A percentile compares a stretch with the other conserved stretches of the same genome.
Evolutionary conservation across 2,113 vertebrate species (phyloP).

Genomic region (Calidris pugnax): DNA sequence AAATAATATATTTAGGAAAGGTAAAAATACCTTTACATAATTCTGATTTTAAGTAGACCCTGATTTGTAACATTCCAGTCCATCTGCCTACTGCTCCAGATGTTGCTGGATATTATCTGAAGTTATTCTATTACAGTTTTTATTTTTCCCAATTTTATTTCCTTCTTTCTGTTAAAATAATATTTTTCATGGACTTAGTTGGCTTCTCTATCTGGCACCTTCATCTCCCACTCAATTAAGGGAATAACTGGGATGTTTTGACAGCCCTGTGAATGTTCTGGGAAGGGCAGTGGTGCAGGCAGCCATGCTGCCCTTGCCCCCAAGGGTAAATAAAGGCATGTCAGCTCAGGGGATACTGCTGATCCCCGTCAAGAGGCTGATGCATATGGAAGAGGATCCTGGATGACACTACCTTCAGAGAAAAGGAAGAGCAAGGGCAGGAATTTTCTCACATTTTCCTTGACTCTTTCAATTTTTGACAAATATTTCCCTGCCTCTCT

Average conservation of each 20-base stretch:
- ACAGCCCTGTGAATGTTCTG: not conserved
- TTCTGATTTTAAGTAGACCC: not conserved
- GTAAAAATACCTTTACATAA: not conserved
- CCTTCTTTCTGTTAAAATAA: not conserved
- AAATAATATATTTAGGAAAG: not conserved
- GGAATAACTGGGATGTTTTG: not conserved
- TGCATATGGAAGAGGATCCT: not conserved
- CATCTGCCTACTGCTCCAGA: not conserved
- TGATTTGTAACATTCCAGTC: not conserved
- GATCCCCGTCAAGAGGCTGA: not conserved
- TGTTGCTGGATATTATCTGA: not conserved
- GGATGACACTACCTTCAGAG: not conserved
- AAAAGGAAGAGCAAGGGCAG: not conserved
- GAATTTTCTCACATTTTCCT: not conserved
- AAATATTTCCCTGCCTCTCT: not conserved
- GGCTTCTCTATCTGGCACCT: not conserved
- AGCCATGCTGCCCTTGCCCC: not conserved
- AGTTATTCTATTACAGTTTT: not conserved
- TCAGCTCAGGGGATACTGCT: not conserved
- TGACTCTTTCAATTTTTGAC: not conserved
- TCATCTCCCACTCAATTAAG: not conserved
- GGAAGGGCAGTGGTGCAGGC: not conserved
- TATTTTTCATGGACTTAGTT: not conserved
- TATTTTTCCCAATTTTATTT: not conserved
- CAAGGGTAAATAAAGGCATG: not conserved